Percentiles rank a stretch among this genome's conserved stretches.
phyloP scores from a whole-genome alignment of 2,888 invertebrate genomes.

The Calliopum simillimum region DNA sequence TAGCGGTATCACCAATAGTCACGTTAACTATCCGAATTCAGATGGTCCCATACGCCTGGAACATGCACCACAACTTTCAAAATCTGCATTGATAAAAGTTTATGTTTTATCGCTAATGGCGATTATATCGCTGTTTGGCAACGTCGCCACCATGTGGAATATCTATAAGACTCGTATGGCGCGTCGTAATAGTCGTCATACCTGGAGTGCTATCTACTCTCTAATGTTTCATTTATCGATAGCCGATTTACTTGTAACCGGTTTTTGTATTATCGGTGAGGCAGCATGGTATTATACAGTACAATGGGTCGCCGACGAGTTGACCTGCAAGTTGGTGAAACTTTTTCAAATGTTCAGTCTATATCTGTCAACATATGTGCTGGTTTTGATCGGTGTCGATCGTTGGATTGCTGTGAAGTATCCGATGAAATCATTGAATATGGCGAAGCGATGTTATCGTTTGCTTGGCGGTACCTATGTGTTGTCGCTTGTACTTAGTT shows the following conservation, averaged over 20 bases:
- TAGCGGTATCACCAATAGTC: slow-evolving; percentile 33
- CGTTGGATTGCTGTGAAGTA: slow-evolving; percentile 84
- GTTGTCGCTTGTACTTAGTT: slow-evolving; percentile 78
- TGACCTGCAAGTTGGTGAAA: slow-evolving; percentile 83
- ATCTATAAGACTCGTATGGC: slow-evolving; percentile 75
- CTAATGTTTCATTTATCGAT: slow-evolving; percentile 85
- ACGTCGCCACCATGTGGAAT: slow-evolving; percentile 81
- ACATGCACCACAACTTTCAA: slow-evolving; percentile 78
- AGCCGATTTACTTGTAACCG: slow-evolving; percentile 83
- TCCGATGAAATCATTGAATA: slow-evolving; percentile 79
- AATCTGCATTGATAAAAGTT: slow-evolving; percentile 74
- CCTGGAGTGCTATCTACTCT: slow-evolving; percentile 80
- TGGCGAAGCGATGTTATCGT: slow-evolving; percentile 76
- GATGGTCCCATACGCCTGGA: slow-evolving; percentile 63
- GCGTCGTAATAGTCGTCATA: slow-evolving; percentile 71
- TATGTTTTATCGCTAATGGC: slow-evolving; percentile 79
- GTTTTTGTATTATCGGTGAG: slow-evolving; percentile 85
- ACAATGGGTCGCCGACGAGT: slow-evolving; percentile 83
- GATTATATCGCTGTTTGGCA: slow-evolving; percentile 78
- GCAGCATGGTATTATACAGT: slow-evolving; percentile 85
- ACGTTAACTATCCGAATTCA: slow-evolving; percentile 14
- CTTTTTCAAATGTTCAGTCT: slow-evolving; percentile 85
- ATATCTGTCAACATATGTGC: slow-evolving; percentile 84
- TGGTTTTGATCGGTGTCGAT: slow-evolving; percentile 85
- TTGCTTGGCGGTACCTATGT: slow-evolving; percentile 79